Percentiles rank a stretch among this genome's conserved stretches.
Evolutionary conservation across 2,797 vertebrate genomes (phyloP).

Genomic region (Micrastur ruficollis): DNA sequence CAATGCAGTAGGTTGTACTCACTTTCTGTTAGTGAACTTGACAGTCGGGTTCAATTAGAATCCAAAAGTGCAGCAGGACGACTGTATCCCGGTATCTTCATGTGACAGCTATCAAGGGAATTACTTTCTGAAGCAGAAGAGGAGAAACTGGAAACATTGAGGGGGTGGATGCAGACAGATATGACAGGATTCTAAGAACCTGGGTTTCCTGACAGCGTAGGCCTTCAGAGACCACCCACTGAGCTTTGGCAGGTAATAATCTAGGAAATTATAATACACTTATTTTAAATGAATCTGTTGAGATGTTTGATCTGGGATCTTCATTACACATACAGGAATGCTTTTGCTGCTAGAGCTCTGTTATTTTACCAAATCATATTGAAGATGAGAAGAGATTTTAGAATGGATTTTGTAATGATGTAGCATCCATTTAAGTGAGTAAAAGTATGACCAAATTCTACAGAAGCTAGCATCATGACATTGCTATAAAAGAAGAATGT

Average conservation of each 20-base stretch:
- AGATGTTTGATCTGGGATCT: constrained; percentile 40
- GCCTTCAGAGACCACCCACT: constrained; percentile 61
- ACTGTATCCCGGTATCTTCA: constrained; percentile 27
- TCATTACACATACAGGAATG: neutral
- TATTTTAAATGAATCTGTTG: constrained; percentile 27
- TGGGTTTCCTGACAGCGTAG: constrained; percentile 54
- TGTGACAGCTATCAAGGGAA: constrained; percentile 51
- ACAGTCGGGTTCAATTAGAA: neutral
- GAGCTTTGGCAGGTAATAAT: constrained; percentile 66
- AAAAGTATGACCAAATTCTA: neutral
- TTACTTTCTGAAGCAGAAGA: constrained; percentile 47
- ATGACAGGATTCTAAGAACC: constrained; percentile 56
- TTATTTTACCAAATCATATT: neutral
- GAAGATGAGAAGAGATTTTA: neutral
- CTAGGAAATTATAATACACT: constrained; percentile 49
- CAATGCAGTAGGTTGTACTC: neutral
- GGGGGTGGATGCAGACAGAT: constrained; percentile 62
- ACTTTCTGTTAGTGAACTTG: neutral
- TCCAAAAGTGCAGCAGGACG: neutral
- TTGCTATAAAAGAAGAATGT: neutral
- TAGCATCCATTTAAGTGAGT: neutral
- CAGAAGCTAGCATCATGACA: neutral
- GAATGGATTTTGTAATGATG: neutral
- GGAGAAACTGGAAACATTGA: constrained; percentile 51
- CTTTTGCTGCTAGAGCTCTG: neutral